A percentile compares a stretch with the other conserved stretches of the same genome.
phyloP scores from a whole-genome alignment of 1,140 invertebrate genomes.

The Cyrtorhinus lividipennis region DNA sequence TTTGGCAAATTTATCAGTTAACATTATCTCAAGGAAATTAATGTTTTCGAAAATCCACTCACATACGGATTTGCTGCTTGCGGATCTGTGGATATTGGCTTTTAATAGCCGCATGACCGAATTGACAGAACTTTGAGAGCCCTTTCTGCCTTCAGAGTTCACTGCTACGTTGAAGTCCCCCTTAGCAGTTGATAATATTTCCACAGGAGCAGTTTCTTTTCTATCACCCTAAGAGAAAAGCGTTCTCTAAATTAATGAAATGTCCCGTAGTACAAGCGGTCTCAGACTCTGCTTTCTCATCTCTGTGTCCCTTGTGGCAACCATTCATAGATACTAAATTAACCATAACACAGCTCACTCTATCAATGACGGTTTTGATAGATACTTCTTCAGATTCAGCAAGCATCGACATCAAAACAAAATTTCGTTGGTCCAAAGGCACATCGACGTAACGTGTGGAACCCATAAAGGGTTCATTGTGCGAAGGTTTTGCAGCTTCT shows the following conservation, averaged over 20 bases:
- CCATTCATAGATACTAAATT: too few relatives aligned
- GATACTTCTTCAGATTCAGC: slow-evolving; percentile 1
- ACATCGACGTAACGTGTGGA: slow-evolving; percentile 16
- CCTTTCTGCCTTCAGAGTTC: background rate
- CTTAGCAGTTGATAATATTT: background rate
- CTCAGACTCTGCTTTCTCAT: too few relatives aligned
- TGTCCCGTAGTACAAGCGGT: too few relatives aligned
- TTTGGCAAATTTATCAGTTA: too few relatives aligned
- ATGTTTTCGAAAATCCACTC: too few relatives aligned
- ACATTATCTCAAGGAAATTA: too few relatives aligned
- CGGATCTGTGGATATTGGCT: slow-evolving; percentile 1
- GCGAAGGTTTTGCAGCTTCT: slow-evolving; percentile 16
- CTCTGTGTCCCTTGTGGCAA: too few relatives aligned
- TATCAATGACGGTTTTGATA: background rate
- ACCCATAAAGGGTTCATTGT: slow-evolving; percentile 17
- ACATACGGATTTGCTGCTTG: slow-evolving; percentile 8
- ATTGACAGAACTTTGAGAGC: background rate
- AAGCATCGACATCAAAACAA: slow-evolving; percentile 4
- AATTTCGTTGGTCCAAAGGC: slow-evolving; percentile 11
- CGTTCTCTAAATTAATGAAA: too few relatives aligned
- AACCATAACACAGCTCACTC: too few relatives aligned
- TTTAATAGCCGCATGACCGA: background rate
- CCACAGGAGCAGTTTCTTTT: slow-evolving; percentile 9
- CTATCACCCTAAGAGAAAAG: background rate
- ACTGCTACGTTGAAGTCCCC: background rate